Evolutionary conservation across 2,888 invertebrate genomes (phyloP), one percentile per base, ranked within the genome.

Genomic region (Rhabditoides inermis): DNA sequence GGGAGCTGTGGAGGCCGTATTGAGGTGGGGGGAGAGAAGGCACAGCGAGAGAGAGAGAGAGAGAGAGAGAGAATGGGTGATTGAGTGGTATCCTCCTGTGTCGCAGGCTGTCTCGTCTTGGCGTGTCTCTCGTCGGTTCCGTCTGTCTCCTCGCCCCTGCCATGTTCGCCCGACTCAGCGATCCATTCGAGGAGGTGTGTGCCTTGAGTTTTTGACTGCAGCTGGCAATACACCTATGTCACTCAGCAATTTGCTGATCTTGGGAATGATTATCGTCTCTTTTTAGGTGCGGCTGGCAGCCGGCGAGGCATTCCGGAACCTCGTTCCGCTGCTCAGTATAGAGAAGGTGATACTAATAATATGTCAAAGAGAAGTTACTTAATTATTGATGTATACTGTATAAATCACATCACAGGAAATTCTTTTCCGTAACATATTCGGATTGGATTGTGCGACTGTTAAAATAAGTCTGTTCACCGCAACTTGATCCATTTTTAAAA

Each of bases 321-420:
- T 75, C 18, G 64, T 74, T 20, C 64, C 70, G 6, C 55, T 75
- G 3, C 54, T 74, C 5, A 60, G 68, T 0, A 41, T 74, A 22
- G 72, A 70, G 44, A 54, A 69, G 51, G 69, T 68, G 20, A n/a
- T n/a, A n/a, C n/a, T n/a, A n/a, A n/a, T n/a, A n/a, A n/a, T n/a
- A n/a, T n/a, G n/a, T n/a, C n/a, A n/a, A n/a, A n/a, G n/a, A n/a
- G n/a, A n/a, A n/a, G n/a, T n/a, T n/a, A n/a, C n/a, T n/a, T n/a
- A n/a, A n/a, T n/a, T n/a, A n/a, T n/a, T n/a, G n/a, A n/a, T n/a
- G n/a, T n/a, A n/a, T n/a, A n/a, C n/a, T n/a, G n/a, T n/a, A n/a
- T n/a, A n/a, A n/a, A n/a, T n/a, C n/a, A n/a, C n/a, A n/a, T n/a
- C n/a, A n/a, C n/a, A n/a, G n/a, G n/a, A n/a, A n/a, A n/a, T n/a